Evolutionary conservation across 2,113 vertebrate species (phyloP), one percentile per base, ranked within the genome.

Genomic region (Chlorocebus sabaeus): DNA sequence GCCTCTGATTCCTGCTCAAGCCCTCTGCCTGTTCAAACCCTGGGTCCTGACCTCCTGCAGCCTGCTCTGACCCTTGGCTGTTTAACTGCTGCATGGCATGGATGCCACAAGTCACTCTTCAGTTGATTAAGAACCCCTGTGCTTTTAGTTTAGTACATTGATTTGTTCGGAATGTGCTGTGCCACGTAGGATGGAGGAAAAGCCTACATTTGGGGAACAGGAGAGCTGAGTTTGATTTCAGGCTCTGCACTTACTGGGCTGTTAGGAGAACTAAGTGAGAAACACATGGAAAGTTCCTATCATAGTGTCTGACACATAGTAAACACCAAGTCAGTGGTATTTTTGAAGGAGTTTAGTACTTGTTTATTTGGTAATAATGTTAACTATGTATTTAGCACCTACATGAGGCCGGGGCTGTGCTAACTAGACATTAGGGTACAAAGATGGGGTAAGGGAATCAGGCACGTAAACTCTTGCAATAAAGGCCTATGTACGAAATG

Each of bases 301-400:
- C 22, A 78, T 23, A 55, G 40, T 59, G 57, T 80, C n/a, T 89
- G 40, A 40, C 22, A 91, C 7, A 4, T 45, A 87, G 30, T 89
- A 90, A 96, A 86, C 18, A 89, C 22, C 18, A 43, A 76, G 57
- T 55, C 40, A 86, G 9, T n/a, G 27, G 30, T 61, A 55, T 82
- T 61, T 93, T 40, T 95, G 59, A 93, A 45, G 81, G 25, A 85
- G 82, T 64, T 95, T 68, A n/a, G n/a, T 35, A 70, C 23, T 70
- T 64, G 35, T 92, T 96, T 82, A 96, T 81, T 93, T 96, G 90
- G 23, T 88, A 73, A 64, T 92, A 59, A 82, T 16, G 35, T 73
- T 95, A 95, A 90, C 27, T 73, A 6, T 50, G 79, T 61, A 83
- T 87, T 91, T 96, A 89, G 52, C 48, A 55, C 45, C 50, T 83